Evolutionary conservation across 2,797 vertebrate genomes (phyloP).

Genomic region (Tauraco hartlaubi): DNA sequence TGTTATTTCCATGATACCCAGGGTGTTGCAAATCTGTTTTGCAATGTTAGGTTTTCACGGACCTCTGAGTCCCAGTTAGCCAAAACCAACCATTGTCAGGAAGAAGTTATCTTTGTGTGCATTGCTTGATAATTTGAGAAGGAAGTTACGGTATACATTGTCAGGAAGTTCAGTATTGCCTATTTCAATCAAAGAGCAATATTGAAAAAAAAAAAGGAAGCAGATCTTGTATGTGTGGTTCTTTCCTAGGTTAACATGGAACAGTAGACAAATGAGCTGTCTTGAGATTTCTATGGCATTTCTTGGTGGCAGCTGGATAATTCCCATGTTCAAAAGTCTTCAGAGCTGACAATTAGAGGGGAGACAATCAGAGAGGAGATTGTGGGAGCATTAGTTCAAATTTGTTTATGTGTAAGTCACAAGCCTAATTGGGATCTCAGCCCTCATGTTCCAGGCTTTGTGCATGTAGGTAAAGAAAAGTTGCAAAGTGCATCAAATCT

Average conservation of each 20-base stretch:
- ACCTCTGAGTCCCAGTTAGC: neutral
- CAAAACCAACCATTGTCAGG: neutral
- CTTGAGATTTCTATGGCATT: neutral
- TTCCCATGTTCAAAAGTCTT: neutral
- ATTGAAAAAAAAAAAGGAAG: neutral
- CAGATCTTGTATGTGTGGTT: neutral
- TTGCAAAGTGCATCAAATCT: neutral
- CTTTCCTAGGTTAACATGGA: neutral
- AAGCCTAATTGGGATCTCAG: neutral
- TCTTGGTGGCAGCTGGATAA: neutral
- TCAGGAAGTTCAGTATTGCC: neutral
- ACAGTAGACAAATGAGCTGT: neutral
- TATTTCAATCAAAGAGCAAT: neutral
- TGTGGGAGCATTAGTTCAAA: neutral
- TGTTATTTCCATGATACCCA: neutral
- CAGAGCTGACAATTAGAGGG: neutral
- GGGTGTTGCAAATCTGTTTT: neutral
- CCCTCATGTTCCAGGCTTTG: neutral
- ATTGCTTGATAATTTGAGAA: neutral
- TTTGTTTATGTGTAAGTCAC: neutral
- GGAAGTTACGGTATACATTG: fast-evolving
- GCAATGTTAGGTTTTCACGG: neutral
- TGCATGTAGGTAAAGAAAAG: neutral
- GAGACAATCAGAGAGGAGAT: neutral
- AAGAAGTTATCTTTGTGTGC: neutral